Conservation (phyloP, 2,797 vertebrate species). For the Tragopan temminckii region DNA sequence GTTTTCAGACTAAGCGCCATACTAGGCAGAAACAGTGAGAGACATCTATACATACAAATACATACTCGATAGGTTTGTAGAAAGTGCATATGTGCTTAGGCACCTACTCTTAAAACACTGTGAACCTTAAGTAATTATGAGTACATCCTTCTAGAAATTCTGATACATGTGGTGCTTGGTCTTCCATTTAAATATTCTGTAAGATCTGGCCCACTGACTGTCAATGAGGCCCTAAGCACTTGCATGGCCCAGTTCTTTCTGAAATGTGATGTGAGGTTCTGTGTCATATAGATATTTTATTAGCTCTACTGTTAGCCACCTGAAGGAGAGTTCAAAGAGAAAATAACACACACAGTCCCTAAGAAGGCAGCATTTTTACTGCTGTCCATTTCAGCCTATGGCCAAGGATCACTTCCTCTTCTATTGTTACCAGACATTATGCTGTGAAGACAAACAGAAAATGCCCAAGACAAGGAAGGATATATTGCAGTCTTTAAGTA, state of each 20-base stretch:
- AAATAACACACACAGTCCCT: fast-evolving
- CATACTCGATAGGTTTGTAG: background rate
- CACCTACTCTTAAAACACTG: background rate
- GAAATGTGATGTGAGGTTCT: background rate
- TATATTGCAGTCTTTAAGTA: background rate
- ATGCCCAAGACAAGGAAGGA: background rate
- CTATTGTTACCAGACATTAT: background rate
- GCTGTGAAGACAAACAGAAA: background rate
- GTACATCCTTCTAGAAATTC: background rate
- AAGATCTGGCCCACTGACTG: background rate
- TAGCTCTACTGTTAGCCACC: background rate
- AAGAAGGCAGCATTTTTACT: background rate
- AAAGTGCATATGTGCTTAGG: background rate
- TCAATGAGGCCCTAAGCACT: background rate
- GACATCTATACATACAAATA: background rate
- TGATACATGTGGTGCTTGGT: background rate
- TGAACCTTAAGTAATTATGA: background rate
- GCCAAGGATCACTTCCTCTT: background rate
- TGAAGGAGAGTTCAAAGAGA: background rate
- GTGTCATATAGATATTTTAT: background rate
- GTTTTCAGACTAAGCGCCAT: background rate
- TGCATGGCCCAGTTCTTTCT: background rate
- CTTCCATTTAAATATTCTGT: background rate
- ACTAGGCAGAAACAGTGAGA: too few species aligned
- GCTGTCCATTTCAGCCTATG: background rate